These are phyloP conservation scores for Tonatia bakeri DNA, from an alignment of 2,113 vertebrate genomes.

Conservation along the genomic window DNA sequence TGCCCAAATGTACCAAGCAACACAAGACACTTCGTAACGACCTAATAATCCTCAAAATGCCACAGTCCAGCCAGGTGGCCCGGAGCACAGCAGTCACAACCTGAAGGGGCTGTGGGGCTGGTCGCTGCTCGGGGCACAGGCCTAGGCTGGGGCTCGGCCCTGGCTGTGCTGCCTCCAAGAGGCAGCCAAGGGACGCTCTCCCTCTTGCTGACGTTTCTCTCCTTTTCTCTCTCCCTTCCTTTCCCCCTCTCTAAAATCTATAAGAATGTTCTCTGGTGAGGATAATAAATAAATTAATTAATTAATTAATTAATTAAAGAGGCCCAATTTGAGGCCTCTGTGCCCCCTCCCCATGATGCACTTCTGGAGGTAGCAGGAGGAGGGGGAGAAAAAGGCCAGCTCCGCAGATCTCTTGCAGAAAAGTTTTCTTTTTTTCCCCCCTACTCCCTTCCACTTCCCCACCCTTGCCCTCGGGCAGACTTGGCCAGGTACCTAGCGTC, in stretches of 20 bases:
- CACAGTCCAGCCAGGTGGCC: neutral
- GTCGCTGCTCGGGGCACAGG: too few relatives aligned
- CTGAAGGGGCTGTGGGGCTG: too few relatives aligned
- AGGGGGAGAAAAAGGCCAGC: too few relatives aligned
- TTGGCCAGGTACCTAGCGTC: neutral
- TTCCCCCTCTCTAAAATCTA: too few relatives aligned
- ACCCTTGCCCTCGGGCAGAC: too few relatives aligned
- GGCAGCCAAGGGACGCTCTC: too few relatives aligned
- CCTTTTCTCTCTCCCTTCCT: too few relatives aligned
- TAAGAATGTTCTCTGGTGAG: too few relatives aligned
- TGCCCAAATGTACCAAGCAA: neutral
- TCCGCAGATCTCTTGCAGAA: neutral
- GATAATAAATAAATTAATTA: too few relatives aligned
- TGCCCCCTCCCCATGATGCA: neutral
- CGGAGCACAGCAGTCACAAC: neutral
- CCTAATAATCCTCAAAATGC: neutral
- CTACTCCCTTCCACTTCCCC: neutral
- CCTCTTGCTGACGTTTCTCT: too few relatives aligned
- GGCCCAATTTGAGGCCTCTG: neutral
- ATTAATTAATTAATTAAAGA: neutral
- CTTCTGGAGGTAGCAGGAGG: neutral
- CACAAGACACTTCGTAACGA: neutral
- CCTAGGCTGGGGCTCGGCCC: too few relatives aligned
- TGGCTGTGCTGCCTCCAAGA: too few relatives aligned
- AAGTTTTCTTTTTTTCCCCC: neutral